These are phyloP conservation scores for Amblyjoppa proteus DNA, from an alignment of 2,888 invertebrate species.

Conservation along the genomic window DNA sequence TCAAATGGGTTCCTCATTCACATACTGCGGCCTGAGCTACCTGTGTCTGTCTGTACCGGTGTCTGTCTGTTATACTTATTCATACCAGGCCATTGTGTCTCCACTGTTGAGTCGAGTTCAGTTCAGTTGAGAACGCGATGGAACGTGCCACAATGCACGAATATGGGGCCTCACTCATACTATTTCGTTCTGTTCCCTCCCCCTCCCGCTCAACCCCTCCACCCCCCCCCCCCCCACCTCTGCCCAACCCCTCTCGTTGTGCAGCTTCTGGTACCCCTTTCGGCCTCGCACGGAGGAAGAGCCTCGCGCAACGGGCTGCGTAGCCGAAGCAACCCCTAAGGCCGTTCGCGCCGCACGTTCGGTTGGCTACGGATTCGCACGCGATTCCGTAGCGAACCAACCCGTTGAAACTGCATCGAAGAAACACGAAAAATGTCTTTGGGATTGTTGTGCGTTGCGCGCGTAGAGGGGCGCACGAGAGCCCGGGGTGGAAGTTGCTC, in stretches of 20 bases:
- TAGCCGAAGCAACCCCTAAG: slow-evolving; percentile 46
- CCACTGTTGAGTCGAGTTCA: slow-evolving; percentile 81
- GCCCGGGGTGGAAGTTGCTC: not conserved
- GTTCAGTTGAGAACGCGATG: slow-evolving; percentile 84
- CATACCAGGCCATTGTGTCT: slow-evolving; percentile 84
- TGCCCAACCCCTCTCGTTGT: slow-evolving; percentile 55
- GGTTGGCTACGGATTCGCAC: slow-evolving; percentile 63
- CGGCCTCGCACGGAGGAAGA: slow-evolving; percentile 62
- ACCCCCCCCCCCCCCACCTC: slow-evolving; percentile 53
- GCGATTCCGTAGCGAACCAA: not conserved
- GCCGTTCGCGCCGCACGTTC: slow-evolving; percentile 77
- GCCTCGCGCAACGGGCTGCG: slow-evolving; percentile 41
- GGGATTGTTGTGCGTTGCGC: slow-evolving; percentile 78
- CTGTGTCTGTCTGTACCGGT: slow-evolving; percentile 84
- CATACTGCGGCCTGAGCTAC: slow-evolving; percentile 84
- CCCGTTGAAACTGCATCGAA: slow-evolving; percentile 3
- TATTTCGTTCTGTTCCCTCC: slow-evolving; percentile 33
- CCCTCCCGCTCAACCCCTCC: slow-evolving; percentile 59
- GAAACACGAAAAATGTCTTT: slow-evolving; percentile 79
- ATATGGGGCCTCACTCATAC: slow-evolving; percentile 78
- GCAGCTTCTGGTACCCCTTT: slow-evolving; percentile 57
- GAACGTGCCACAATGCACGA: slow-evolving; percentile 85
- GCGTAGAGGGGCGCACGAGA: slow-evolving; percentile 63
- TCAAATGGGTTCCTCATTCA: slow-evolving; percentile 85
- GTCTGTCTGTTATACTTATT: slow-evolving; percentile 85